Base-by-base conservation (phyloP, 2,888 invertebrate species). In the Megastigmus dorsalis region DNA sequence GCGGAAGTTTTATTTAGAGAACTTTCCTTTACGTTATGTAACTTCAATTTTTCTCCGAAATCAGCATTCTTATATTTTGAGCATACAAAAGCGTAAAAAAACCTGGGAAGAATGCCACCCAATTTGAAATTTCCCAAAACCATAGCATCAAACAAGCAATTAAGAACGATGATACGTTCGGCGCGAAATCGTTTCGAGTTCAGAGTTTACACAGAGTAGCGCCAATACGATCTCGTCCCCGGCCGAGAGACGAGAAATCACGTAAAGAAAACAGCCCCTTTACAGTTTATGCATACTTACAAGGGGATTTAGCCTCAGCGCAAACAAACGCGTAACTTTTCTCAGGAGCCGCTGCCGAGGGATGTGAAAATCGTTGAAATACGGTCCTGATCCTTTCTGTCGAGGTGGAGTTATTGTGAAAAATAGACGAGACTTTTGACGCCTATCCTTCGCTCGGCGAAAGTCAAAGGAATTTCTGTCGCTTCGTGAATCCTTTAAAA, bases 191-290 rank as follows among this genome's bases (percentile, higher is more conserved):
- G 13, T 23, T 26, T n/a, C 23, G 3, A 9, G 28, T 18, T 23
- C 33, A 33, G 3, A n/a, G n/a, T 15, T 23, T 38, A 0, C 30
- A 43, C 18, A n/a, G 18, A 23, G 18, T 48, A 48, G 36, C 15
- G 36, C 7, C 3, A 7, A 13, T n/a, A n/a, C n/a, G n/a, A n/a
- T n/a, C n/a, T n/a, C n/a, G n/a, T n/a, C n/a, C n/a, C n/a, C n/a
- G n/a, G n/a, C n/a, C n/a, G n/a, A n/a, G n/a, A n/a, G n/a, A 57
- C 13, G 28, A 50, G 9, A n/a, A n/a, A 55, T 45, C 63, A 48
- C 45, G 63, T 28, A 63, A 71, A 63, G 63, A 71, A 71, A 55
- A 63, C 70, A 71, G 38, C 9, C 30, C 36, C 36, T 20, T n/a
- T n/a, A n/a, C 15, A 13, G 4, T 20, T 23, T 20, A 9, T 10